A percentile compares a stretch with the other conserved stretches of the same genome.
Evolutionary conservation across 2,113 vertebrate genomes (phyloP).

Genomic region (Platysteira castanea): DNA sequence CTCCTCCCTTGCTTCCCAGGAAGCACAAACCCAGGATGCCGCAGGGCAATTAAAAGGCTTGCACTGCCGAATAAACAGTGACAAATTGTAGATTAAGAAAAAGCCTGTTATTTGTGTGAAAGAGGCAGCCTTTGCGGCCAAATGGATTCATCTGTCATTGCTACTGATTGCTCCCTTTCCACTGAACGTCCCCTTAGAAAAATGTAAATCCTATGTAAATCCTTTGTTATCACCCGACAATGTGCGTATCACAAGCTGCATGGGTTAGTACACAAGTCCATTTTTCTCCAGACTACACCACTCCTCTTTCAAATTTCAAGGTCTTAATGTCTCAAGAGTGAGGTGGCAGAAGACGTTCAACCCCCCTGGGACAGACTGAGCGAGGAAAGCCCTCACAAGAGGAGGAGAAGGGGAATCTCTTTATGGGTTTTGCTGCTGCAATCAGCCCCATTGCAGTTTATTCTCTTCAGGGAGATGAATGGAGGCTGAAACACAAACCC

Average conservation of each 20-base stretch:
- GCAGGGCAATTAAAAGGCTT: conserved; percentile 54
- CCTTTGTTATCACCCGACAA: conserved; percentile 60
- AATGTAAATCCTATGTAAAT: conserved; percentile 68
- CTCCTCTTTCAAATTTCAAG: conserved; percentile 63
- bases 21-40: conserved; percentile 6
- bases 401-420: conserved; percentile 46
- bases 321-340: conserved; percentile 55
- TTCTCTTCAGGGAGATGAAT: neutral
- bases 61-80: conserved; percentile 47
- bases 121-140: conserved; percentile 44
- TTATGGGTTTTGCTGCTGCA: conserved; percentile 2
- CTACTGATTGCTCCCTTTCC: conserved; percentile 56
- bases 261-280: conserved; percentile 49
- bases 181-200: conserved; percentile 57
- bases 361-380: neutral
- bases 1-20: neutral
- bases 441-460: neutral
- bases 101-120: conserved; percentile 67
- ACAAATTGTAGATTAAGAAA: conserved; percentile 68
- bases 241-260: conserved; percentile 43
- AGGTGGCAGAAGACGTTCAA: neutral
- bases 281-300: conserved; percentile 48
- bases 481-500: neutral
- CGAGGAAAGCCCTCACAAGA: conserved; percentile 25
- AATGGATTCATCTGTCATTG: conserved; percentile 63